Conservation (phyloP, 2,888 invertebrate species). For the Andrena flavipes region DNA sequence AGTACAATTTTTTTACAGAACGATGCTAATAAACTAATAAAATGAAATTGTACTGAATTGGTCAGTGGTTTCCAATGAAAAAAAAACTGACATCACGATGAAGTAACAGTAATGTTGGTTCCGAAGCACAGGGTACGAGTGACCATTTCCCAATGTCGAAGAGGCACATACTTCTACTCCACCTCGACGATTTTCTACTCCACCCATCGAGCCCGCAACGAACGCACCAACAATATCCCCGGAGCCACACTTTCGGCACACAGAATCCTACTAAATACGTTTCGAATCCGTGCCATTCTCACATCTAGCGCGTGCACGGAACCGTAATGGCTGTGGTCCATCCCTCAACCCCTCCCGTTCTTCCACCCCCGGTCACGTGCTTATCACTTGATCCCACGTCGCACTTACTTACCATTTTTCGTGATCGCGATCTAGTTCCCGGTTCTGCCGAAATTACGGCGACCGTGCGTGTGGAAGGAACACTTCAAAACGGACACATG, state of each 20-base stretch:
- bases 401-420: slow-evolving; percentile 70
- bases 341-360: neutral
- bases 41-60: neutral
- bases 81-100: neutral
- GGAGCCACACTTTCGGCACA: slow-evolving; percentile 37
- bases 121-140: neutral
- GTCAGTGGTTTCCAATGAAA: neutral
- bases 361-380: neutral
- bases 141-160: neutral
- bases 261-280: neutral
- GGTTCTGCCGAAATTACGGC: slow-evolving; percentile 18
- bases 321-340: neutral
- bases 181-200: neutral
- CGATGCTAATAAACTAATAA: neutral
- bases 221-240: neutral
- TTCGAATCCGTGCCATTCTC: slow-evolving; percentile 8
- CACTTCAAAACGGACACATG: slow-evolving; percentile 79
- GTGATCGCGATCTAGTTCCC: slow-evolving; percentile 47
- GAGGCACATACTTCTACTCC: neutral
- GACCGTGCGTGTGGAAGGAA: slow-evolving; percentile 42
- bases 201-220: slow-evolving; percentile 17
- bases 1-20: neutral
- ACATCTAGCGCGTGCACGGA: neutral
- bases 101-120: neutral
- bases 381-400: slow-evolving; percentile 28